Evolutionary conservation across 2,888 invertebrate genomes (phyloP), one percentile per base, ranked within the genome.

Genomic region (Leptinotarsa haldemani): DNA sequence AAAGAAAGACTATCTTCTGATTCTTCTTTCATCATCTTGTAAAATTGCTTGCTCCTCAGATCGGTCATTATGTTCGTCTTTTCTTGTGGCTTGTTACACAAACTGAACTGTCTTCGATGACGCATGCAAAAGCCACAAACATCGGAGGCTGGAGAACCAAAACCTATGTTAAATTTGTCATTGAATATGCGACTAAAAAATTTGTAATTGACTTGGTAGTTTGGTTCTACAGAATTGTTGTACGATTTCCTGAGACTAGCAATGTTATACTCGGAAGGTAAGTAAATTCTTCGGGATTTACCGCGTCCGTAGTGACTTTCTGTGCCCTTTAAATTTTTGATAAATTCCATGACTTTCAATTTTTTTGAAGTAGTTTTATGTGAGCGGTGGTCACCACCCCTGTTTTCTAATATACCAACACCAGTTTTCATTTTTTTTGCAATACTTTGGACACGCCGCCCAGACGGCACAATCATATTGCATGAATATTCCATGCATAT

Each of bases 221-320:
- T 22, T 22, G 22, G 22, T 22, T 22, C 22, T 30, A 20, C 22
- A 13, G 61, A 61, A 61, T 66, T 47, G 47, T 66, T 47, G 18
- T 66, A 66, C 15, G 50, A 18, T 16, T 66, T 66, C 18, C 66
- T 48, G 16, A 47, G 22, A 18, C 47, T 47, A 65, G 40, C 47
- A 46, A n/a, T 30, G 46, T 20, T 48, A 22, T 48, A 50, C 7
- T 66, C 66, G 50, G 48, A 50, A 50, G 47, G 18, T 22, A 48
- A 66, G 66, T 47, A 66, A 47, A 48, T 66, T 46, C 66, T 47
- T 50, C 50, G 30, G 22, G 50, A 47, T 66, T 66, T 66, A 9
- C 18, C 18, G 25, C 66, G 50, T 40, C 50, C 22, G 25, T 66
- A 66, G 50, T 66, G 66, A 18, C 48, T 12, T 50, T 66, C 47